These are phyloP conservation scores for Ophthalmolycus amberensis DNA, from an alignment of 2,113 vertebrate species.

Conservation along the genomic window DNA sequence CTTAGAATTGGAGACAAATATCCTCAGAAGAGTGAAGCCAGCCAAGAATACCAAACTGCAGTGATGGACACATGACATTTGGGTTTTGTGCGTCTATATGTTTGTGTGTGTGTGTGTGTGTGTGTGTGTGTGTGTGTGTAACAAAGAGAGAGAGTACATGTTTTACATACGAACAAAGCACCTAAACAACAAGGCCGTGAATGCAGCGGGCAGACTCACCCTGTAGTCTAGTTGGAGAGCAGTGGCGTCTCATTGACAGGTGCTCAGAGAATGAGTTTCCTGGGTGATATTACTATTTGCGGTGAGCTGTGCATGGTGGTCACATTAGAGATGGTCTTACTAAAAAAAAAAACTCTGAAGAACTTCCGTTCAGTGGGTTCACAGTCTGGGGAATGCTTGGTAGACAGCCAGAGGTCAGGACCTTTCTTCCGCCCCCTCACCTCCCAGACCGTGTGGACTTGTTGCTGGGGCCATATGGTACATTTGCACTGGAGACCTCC, in stretches of 20 bases:
- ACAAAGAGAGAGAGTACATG: conserved; percentile 28
- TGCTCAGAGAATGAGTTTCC: conserved; percentile 68
- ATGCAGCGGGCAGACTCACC: conserved; percentile 37
- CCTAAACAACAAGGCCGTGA: conserved; percentile 53
- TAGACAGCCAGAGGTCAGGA: conserved; percentile 74
- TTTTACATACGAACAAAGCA: conserved; percentile 70
- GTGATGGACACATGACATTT: conserved; percentile 66
- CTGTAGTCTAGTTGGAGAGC: conserved; percentile 40
- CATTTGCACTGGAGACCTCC: conserved; percentile 50
- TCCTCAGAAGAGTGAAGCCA: conserved; percentile 55
- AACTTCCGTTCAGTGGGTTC: conserved; percentile 68
- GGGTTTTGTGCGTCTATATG: conserved; percentile 35
- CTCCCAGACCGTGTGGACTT: conserved; percentile 58
- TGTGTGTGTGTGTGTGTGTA: conserved; percentile 34
- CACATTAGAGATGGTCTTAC: conserved; percentile 75
- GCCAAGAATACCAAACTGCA: conserved; percentile 67
- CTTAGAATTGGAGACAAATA: conserved; percentile 68
- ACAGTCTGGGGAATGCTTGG: conserved; percentile 68
- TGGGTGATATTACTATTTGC: conserved; percentile 69
- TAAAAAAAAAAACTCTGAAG: conserved; percentile 64
- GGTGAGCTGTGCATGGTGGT: conserved; percentile 52
- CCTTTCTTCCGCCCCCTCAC: conserved; percentile 57
- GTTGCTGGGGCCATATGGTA: conserved; percentile 56
- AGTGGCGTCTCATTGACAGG: conserved; percentile 62
- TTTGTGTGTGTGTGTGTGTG: conserved; percentile 32